Base-by-base conservation (phyloP, 2,113 vertebrate genomes). In the Hyaena hyaena region DNA sequence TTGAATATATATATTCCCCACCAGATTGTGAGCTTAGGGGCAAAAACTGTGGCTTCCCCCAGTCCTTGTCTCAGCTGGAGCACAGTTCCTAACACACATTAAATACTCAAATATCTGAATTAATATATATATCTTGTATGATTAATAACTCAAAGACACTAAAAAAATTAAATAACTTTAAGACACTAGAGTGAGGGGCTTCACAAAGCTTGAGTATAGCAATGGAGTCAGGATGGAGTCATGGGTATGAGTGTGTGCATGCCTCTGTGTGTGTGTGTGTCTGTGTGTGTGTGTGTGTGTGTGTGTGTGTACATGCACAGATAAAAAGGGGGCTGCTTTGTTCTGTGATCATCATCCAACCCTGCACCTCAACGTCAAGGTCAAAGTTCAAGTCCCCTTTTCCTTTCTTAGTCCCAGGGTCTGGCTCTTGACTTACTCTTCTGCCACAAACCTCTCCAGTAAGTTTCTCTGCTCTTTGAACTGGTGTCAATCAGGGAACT, bases 371-470 rank as follows among this genome's bases (percentile, higher is more conserved):
- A 45, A 82, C 61, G 35, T 76, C 74, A 73, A 53, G 50, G 26
- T 16, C 21, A 14, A 63, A 86, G 43, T 14, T 39, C 19, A 81
- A 82, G 1, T 24, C 15, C 39, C 71, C 65, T 45, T 86, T 97
- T 68, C 45, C 39, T 61, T 24, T 63, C 53, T 39, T 0, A 0
- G 39, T 71, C 53, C 17, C 23, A 45, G 66, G 8, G 2, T 45
- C 5, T 92, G 26, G 35, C 3, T 15, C 17, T 69, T 66, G 16
- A 53, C 7, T 53, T 45, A 58, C 4, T 77, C 23, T 88, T 65
- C 43, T 33, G 24, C 69, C 55, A 96, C 48, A 69, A 93, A 77
- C 35, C 35, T 88, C n/a, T 74, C 43, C 43, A 76, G 63, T 77
- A 43, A 63, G 21, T 0, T 2, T 65, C 89, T 31, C 69, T 63